Conservation (phyloP, 2,113 vertebrate genomes). For the Channa argus region DNA sequence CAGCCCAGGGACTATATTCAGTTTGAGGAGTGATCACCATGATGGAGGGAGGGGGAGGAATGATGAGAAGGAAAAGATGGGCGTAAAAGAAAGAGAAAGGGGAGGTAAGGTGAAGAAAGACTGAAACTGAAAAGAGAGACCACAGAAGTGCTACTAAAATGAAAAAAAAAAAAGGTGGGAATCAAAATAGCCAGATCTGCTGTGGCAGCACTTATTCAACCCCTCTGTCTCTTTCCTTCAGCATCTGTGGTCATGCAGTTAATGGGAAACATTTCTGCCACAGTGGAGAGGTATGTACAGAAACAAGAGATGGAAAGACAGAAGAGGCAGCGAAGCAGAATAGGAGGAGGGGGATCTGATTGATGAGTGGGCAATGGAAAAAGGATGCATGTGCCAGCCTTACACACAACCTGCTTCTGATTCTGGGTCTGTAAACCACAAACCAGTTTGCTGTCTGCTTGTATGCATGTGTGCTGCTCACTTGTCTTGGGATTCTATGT, state of each 20-base stretch:
- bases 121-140: background rate
- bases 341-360: constrained; percentile 59
- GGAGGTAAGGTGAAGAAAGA: background rate
- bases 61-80: constrained; percentile 10
- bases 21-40: constrained; percentile 41
- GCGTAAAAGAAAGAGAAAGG: constrained; percentile 24
- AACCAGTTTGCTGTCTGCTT: constrained; percentile 21
- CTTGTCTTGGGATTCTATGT: constrained; percentile 99
- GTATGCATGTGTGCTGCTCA: constrained; percentile 82
- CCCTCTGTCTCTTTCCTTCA: constrained; percentile 61
- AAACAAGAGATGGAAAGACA: constrained; percentile 74
- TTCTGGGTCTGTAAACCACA: constrained; percentile 29
- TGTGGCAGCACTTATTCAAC: constrained; percentile 77
- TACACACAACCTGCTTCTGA: constrained; percentile 54
- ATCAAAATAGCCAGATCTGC: constrained; percentile 70
- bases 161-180: constrained; percentile 47
- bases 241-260: constrained; percentile 83
- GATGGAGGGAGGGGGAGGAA: constrained; percentile 16
- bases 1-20: constrained; percentile 26
- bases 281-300: constrained; percentile 65
- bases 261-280: constrained; percentile 86
- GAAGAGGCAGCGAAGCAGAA: constrained; percentile 58
- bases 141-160: constrained; percentile 16
- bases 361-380: constrained; percentile 64
- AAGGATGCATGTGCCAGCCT: constrained; percentile 51